Percentiles rank a stretch among this genome's conserved stretches.
Evolutionary conservation across 2,113 vertebrate genomes (phyloP).

Genomic region (Sceloporus tristichus): DNA sequence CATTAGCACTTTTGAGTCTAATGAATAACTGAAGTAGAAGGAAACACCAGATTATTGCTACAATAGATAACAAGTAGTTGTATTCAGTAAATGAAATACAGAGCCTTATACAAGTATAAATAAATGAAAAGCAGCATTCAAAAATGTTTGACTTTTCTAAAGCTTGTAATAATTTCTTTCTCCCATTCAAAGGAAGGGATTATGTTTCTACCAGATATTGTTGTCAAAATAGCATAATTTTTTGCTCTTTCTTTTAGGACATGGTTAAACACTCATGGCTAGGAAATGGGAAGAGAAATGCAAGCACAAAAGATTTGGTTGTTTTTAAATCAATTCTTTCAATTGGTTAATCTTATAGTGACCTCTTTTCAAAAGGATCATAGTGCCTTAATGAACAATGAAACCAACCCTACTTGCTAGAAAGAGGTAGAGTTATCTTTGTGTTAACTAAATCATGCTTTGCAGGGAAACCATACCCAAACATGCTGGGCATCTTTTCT

Average conservation of each 20-base stretch:
- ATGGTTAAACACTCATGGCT: neutral
- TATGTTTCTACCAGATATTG: neutral
- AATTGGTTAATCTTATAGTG: neutral
- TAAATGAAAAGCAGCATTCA: neutral
- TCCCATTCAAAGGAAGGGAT: neutral
- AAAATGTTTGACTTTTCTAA: neutral
- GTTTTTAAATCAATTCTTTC: neutral
- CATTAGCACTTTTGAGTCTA: constrained; percentile 1
- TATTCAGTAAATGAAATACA: neutral
- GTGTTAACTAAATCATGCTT: neutral
- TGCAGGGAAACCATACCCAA: neutral
- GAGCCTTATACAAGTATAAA: neutral
- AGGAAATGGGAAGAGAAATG: neutral
- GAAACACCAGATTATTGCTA: constrained; percentile 23
- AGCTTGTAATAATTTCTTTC: neutral
- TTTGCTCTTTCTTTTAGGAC: neutral
- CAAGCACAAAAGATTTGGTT: neutral
- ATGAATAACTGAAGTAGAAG: constrained; percentile 9
- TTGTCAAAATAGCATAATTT: neutral
- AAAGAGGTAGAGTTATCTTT: neutral
- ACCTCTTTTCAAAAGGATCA: neutral
- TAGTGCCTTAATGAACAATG: no score
- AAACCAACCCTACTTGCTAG: no score
- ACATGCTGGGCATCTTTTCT: neutral
- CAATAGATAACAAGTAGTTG: constrained; percentile 8